Evolutionary conservation across 2,888 invertebrate species (phyloP).

Genomic region (Dicyrtomina minuta): DNA sequence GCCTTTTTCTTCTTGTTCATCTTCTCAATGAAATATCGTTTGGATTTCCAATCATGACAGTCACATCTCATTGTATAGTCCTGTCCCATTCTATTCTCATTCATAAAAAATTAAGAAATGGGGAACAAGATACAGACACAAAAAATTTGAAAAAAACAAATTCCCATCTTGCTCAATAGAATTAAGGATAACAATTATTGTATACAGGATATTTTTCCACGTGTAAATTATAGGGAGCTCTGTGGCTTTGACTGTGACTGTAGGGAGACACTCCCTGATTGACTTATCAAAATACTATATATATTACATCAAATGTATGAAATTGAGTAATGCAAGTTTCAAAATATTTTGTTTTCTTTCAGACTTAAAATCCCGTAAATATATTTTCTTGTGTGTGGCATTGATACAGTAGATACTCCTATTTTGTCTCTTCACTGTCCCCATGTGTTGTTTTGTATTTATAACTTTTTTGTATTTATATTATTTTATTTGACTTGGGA

Average conservation of each 20-base stretch:
- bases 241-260: not conserved
- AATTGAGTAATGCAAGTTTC: no score
- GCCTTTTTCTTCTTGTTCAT: no score
- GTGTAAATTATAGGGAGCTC: not conserved
- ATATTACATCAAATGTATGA: no score
- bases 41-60: no score
- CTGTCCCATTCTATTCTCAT: not conserved
- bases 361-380: no score
- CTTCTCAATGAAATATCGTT: not conserved
- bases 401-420: no score
- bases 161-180: not conserved
- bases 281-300: no score
- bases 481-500: not conserved
- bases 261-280: slow-evolving; percentile 14
- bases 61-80: no score
- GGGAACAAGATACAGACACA: no score
- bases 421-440: not conserved
- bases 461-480: not conserved
- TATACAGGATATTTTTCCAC: not conserved
- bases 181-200: not conserved
- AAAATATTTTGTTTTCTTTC: no score
- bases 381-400: no score
- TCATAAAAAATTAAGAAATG: not conserved
- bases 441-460: not conserved
- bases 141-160: not conserved